Base-by-base conservation (phyloP, 2,797 vertebrate genomes). In the Pitangus sulphuratus region DNA sequence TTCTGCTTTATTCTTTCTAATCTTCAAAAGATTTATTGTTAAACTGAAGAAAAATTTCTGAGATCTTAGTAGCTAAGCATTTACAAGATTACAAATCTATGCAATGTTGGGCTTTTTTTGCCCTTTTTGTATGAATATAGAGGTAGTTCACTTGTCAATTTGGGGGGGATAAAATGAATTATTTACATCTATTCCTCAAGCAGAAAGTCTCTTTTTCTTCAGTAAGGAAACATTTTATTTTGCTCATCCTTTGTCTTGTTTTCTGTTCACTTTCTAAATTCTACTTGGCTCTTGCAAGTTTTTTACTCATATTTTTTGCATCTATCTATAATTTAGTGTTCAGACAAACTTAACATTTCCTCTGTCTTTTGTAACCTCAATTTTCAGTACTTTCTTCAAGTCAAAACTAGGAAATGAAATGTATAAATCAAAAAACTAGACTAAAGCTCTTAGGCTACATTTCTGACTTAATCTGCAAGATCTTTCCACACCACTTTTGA, bases 181-280 rank as follows among this genome's bases (percentile, higher is more conserved):
- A 47, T 66, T 80, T 11, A 4, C 1, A 64, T 60, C 3, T 79
- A 39, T 91, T 93, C 11, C 15, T 65, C 31, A 68, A 68, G 26
- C 3, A 75, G n/a, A 82, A 77, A 89, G 4, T 42, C 9, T 80
- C 25, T 48, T 60, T 71, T 92, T 65, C n/a, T 86, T 89, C 31
- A 84, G 19, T 26, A 81, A 60, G 9, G 48, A 80, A 68, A 13
- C 2, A 31, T 21, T 75, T 74, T 54, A 35, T 72, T 95, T 91
- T 94, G 8, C 17, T 86, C 31, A 70, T 91, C 26, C 12, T 75
- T 62, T 25, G 6, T 76, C 40, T 65, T 80, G 5, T 21, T 82
- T 92, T 92, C 83, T 89, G 50, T 90, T 81, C 48, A 92, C 60
- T 93, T 95, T 19, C 21, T 92, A 68, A 79, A 92, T 95, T 97